Conservation (phyloP, 2,888 invertebrate genomes). For the Zygaena filipendulae region DNA sequence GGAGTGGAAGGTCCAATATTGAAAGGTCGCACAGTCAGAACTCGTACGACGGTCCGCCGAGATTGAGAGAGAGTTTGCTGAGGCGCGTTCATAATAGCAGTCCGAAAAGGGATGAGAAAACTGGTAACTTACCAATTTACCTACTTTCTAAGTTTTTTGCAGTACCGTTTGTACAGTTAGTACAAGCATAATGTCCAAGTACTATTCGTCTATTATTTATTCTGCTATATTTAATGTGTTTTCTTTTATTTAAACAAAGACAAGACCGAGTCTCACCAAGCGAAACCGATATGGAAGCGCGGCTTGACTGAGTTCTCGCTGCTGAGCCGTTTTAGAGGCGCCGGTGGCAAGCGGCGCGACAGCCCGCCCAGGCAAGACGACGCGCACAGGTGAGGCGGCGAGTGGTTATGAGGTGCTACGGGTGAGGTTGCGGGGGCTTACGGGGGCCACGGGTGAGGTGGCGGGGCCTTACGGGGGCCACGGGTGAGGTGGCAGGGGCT, state of each 20-base stretch:
- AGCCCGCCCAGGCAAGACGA: slow-evolving; percentile 31
- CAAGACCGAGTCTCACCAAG: slow-evolving; percentile 25
- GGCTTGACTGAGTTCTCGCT: slow-evolving; percentile 53
- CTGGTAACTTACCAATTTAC: slow-evolving; percentile 28
- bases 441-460: too few relatives aligned
- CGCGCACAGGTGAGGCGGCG: slow-evolving; percentile 20
- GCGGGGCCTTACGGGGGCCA: too few relatives aligned
- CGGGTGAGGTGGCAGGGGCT: too few relatives aligned
- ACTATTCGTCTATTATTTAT: neutral
- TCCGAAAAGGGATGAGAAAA: slow-evolving; percentile 36
- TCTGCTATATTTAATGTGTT: neutral
- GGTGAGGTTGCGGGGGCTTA: too few relatives aligned
- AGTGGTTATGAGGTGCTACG: neutral
- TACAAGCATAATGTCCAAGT: too few relatives aligned
- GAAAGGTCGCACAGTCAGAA: slow-evolving; percentile 51
- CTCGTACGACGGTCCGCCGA: slow-evolving; percentile 32
- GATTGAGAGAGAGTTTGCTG: slow-evolving; percentile 25
- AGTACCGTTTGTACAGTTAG: too few relatives aligned
- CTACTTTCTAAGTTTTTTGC: neutral
- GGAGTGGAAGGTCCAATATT: slow-evolving; percentile 27
- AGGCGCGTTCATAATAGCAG: slow-evolving; percentile 33
- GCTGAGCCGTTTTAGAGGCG: slow-evolving; percentile 37
- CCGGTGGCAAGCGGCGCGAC: slow-evolving; percentile 35
- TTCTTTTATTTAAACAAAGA: slow-evolving; percentile 30
- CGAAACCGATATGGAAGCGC: slow-evolving; percentile 53